Evolutionary conservation across 2,888 invertebrate genomes (phyloP), one percentile per base, ranked within the genome.

Genomic region (Tridacna gigas): DNA sequence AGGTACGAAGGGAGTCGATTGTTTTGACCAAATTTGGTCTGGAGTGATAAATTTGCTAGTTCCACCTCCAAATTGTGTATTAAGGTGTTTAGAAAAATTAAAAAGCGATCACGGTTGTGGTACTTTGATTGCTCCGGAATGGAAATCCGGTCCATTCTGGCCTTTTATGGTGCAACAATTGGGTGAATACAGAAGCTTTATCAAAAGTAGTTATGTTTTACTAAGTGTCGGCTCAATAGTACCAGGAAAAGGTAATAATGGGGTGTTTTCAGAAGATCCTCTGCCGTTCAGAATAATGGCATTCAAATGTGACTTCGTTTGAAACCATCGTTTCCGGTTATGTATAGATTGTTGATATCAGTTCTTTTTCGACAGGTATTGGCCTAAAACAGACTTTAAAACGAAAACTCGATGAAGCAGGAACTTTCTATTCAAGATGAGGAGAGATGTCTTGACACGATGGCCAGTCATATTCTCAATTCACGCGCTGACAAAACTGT

Each of bases 11-110:
- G 74, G 61, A 18, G 69, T 81, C 22, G 56, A 81, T 48, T 60
- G 73, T 18, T 77, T 73, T 22, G 18, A 45, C 12, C 81, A 77
- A 37, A 28, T 9, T 20, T 82, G 78, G 74, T 22, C n/a, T 37
- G 45, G 69, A 13, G 37, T 65, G 12, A n/a, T 65, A 20, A 82
- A 82, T 26, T 82, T 66, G 82, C 22, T 56, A 65, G 77, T 82
- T 61, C 82, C 82, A 20, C 82, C 82, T 4, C 82, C 78, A 45
- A 73, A n/a, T 20, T 60, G 65, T 18, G 66, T 67, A n/a, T 25
- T 45, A 26, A 66, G 25, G 3, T n/a, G 63, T 51, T 51, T 74
- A 28, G 45, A 66, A n/a, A n/a, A n/a, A n/a, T n/a, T n/a, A n/a
- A n/a, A n/a, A n/a, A n/a, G n/a, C n/a, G n/a, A n/a, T n/a, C n/a